Conservation (phyloP, 2,797 vertebrate species). For the Setipinna tenuifilis region DNA sequence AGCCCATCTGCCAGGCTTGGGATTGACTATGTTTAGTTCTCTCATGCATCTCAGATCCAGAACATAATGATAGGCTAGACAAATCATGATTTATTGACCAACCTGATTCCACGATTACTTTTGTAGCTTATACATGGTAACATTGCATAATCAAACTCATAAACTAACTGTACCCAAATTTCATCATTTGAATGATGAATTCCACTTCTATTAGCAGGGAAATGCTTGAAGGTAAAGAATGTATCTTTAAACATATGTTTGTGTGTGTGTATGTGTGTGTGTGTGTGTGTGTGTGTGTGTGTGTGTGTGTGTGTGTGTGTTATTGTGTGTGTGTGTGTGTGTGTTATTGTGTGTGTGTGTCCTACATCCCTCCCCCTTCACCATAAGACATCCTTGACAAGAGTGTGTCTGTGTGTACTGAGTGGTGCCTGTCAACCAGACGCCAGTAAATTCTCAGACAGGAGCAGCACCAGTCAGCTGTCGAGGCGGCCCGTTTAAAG, state of each 20-base stretch:
- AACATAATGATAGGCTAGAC: no score
- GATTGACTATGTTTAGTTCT: no score
- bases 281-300: background rate
- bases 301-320: constrained; percentile 22
- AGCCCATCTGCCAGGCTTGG: no score
- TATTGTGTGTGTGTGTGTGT: constrained; percentile 19
- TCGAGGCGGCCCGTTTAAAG: background rate
- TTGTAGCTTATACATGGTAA: no score
- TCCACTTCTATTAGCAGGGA: background rate
- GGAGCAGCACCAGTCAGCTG: constrained; percentile 28
- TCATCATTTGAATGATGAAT: no score
- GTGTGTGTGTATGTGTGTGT: background rate
- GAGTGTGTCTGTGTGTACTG: constrained; percentile 9
- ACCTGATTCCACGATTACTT: no score
- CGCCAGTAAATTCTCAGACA: constrained; percentile 36
- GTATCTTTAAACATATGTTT: background rate
- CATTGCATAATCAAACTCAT: no score
- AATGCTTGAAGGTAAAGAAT: background rate
- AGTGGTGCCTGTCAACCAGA: constrained; percentile 23
- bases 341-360: constrained; percentile 14
- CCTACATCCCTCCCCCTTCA: background rate
- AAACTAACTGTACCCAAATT: no score
- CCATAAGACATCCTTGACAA: constrained; percentile 16
- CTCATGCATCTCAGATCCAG: no score
- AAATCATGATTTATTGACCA: no score